Conservation (phyloP, 2,113 vertebrate genomes). For the Dicaeum eximium region DNA sequence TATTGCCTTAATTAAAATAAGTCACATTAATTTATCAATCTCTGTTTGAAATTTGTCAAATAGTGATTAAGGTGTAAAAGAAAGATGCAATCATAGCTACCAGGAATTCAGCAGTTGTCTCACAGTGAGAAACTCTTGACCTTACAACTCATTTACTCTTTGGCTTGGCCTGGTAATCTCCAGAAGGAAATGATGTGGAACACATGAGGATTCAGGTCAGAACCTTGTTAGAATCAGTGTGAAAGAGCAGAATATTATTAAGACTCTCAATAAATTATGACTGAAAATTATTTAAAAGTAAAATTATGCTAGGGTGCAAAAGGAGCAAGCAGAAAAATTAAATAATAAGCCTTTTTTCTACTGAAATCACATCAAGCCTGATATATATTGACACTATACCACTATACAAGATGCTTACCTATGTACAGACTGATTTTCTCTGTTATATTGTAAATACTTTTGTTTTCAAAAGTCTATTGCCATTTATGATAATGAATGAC, state of each 20-base stretch:
- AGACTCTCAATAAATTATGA: conserved; percentile 41
- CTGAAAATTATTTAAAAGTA: conserved; percentile 26
- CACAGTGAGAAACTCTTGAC: conserved; percentile 68
- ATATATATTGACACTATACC: background rate
- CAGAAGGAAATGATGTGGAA: conserved; percentile 68
- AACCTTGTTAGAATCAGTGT: conserved; percentile 49
- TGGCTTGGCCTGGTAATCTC: conserved; percentile 57
- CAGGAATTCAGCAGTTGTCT: conserved; percentile 64
- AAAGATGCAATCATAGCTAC: conserved; percentile 58
- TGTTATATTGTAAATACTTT: background rate
- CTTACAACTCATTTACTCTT: conserved; percentile 70
- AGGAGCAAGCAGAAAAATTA: background rate
- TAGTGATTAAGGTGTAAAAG: conserved; percentile 57
- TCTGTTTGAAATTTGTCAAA: conserved; percentile 59
- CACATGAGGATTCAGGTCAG: conserved; percentile 58
- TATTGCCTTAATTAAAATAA: conserved; percentile 67
- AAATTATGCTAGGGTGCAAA: conserved; percentile 11
- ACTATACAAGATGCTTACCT: background rate
- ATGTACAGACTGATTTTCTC: background rate
- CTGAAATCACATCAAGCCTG: background rate
- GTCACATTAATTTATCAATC: conserved; percentile 53
- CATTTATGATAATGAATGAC: background rate
- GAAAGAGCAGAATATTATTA: conserved; percentile 58
- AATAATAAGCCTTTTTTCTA: background rate
- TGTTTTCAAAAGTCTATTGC: background rate